Evolutionary conservation across 2,888 invertebrate species (phyloP).

Genomic region (Brachyptera risi): DNA sequence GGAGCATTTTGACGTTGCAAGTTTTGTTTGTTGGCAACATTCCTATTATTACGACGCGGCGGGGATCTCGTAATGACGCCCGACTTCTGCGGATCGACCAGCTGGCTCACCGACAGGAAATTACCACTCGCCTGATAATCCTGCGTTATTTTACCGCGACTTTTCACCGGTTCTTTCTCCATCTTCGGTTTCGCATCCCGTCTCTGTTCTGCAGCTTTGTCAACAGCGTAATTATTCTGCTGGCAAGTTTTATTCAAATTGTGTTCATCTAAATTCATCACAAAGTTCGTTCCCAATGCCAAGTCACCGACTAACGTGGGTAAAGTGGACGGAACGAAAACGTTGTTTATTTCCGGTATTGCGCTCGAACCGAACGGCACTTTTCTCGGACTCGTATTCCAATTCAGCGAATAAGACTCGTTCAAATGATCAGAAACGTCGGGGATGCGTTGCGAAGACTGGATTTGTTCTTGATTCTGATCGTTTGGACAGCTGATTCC

Average conservation of each 20-base stretch:
- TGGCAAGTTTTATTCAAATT: background rate
- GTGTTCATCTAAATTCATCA: background rate
- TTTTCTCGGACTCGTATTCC: conserved; percentile 4
- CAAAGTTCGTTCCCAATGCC: conserved; percentile 46
- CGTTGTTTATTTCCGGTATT: too few species aligned
- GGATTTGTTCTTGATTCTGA: too few species aligned
- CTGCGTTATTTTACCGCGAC: background rate
- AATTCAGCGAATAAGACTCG: conserved; percentile 4
- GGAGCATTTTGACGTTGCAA: background rate
- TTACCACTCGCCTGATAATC: conserved; percentile 42
- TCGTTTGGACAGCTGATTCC: background rate
- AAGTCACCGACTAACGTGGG: conserved; percentile 60
- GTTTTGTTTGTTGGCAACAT: too few species aligned
- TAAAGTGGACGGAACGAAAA: conserved; percentile 51
- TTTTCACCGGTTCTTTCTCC: too few species aligned
- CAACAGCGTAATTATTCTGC: background rate
- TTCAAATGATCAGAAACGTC: too few species aligned
- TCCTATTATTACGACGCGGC: too few species aligned
- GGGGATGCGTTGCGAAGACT: background rate
- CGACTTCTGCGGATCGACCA: conserved; percentile 50
- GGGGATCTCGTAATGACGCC: too few species aligned
- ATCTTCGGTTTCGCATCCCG: conserved; percentile 2
- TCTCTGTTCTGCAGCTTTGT: background rate
- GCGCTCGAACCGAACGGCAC: background rate
- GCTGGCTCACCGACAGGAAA: conserved; percentile 59